Percentiles rank a stretch among this genome's conserved stretches.
Conservation (phyloP, 2,797 vertebrate species). For the Sebastes matsubarae region DNA sequence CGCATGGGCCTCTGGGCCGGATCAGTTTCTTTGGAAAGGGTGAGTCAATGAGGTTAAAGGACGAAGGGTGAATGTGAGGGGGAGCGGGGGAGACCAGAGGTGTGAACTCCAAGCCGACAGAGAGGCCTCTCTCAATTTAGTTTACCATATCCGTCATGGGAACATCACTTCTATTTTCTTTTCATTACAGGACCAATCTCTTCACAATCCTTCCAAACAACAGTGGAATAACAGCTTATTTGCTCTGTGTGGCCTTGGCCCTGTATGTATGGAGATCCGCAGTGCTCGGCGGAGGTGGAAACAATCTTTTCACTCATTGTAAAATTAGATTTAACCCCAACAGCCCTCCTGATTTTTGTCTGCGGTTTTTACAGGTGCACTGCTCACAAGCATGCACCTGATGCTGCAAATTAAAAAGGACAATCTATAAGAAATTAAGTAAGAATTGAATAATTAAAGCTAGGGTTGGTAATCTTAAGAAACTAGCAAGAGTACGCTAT, state of each 20-base stretch:
- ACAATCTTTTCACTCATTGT: slow-evolving; percentile 50
- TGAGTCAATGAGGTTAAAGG: slow-evolving; percentile 77
- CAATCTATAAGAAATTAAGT: background rate
- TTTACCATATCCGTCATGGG: slow-evolving; percentile 84
- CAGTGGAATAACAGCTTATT: slow-evolving; percentile 83
- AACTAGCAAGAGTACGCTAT: too few species aligned
- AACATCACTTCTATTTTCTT: slow-evolving; percentile 86
- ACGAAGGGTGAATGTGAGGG: slow-evolving; percentile 45
- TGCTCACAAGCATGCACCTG: background rate
- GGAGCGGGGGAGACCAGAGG: slow-evolving; percentile 67
- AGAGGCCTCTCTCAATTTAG: slow-evolving; percentile 69
- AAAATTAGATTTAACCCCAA: slow-evolving; percentile 38
- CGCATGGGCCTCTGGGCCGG: slow-evolving; percentile 78
- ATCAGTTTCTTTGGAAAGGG: slow-evolving; percentile 82
- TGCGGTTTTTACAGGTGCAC: background rate
- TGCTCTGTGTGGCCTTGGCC: slow-evolving; percentile 75
- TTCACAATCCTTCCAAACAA: slow-evolving; percentile 81
- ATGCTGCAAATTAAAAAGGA: background rate
- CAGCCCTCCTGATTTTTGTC: slow-evolving; percentile 17
- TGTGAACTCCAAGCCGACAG: slow-evolving; percentile 76
- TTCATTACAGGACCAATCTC: slow-evolving; percentile 83
- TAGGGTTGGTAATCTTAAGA: too few species aligned
- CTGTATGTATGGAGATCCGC: slow-evolving; percentile 30
- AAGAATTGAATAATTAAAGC: background rate
- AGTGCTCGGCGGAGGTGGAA: slow-evolving; percentile 54